Evolutionary conservation across 2,113 vertebrate species (phyloP).

Genomic region (Rhabdornis inornatus): DNA sequence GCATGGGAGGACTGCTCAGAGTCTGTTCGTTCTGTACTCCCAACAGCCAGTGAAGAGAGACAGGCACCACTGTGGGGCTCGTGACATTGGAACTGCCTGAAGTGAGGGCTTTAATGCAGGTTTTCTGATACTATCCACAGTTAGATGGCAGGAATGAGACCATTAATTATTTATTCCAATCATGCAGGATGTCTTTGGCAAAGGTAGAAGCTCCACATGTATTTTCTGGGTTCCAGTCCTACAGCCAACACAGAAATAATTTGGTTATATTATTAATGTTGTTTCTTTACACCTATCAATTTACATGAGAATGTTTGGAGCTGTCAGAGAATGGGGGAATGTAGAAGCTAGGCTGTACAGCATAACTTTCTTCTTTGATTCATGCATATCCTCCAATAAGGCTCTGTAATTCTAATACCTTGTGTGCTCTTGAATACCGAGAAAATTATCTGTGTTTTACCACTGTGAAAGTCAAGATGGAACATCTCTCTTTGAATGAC

Average conservation of each 20-base stretch:
- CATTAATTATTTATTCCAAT: background rate
- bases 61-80: background rate
- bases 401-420: slow-evolving; percentile 2
- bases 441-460: slow-evolving; percentile 11
- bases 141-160: background rate
- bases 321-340: background rate
- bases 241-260: background rate
- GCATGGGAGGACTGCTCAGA: background rate
- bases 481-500: background rate
- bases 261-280: background rate
- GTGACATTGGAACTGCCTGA: background rate
- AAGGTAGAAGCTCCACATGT: background rate
- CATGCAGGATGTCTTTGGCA: background rate
- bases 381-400: background rate
- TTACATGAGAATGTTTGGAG: slow-evolving; percentile 18
- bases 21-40: background rate
- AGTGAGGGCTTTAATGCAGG: background rate
- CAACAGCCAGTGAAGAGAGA: background rate
- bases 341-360: background rate
- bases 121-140: background rate
- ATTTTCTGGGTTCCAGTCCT: background rate
- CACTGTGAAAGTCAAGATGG: background rate
- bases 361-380: background rate
- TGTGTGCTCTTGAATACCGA: background rate
- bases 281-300: background rate